These are phyloP conservation scores for Drosophila sechellia DNA, from an alignment of 1,140 invertebrate genomes.

Conservation along the genomic window DNA sequence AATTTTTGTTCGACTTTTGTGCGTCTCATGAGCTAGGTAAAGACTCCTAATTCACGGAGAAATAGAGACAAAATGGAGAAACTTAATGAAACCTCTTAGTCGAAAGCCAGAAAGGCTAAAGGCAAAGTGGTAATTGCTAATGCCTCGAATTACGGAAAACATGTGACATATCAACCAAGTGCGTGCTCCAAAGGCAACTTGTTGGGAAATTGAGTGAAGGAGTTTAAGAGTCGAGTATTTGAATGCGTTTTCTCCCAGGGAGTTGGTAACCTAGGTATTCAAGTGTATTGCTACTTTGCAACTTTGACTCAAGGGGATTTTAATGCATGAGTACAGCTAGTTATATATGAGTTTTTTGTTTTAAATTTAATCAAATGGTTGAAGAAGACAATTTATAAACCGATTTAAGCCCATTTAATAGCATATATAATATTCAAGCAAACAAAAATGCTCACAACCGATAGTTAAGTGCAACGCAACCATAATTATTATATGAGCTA, in stretches of 20 bases:
- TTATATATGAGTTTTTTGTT: background rate
- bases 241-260: background rate
- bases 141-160: constrained; percentile 25
- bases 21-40: constrained; percentile 49
- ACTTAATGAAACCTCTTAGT: constrained; percentile 7
- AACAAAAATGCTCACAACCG: background rate
- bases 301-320: background rate
- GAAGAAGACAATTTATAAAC: background rate
- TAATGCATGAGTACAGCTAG: background rate
- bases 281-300: background rate
- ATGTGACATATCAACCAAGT: constrained; percentile 20
- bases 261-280: background rate
- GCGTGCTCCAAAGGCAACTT: constrained; percentile 8
- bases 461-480: constrained; percentile 21
- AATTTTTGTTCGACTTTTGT: constrained; percentile 49
- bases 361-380: background rate
- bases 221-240: constrained; percentile 18
- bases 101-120: constrained; percentile 3
- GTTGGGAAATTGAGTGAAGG: constrained; percentile 2
- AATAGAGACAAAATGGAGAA: constrained; percentile 9
- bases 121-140: constrained; percentile 35
- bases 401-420: background rate
- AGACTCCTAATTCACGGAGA: constrained; percentile 24
- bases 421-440: background rate
- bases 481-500: constrained; percentile 37